Base-by-base conservation (phyloP, 2,797 vertebrate species). In the Sebastiscus tertius region DNA sequence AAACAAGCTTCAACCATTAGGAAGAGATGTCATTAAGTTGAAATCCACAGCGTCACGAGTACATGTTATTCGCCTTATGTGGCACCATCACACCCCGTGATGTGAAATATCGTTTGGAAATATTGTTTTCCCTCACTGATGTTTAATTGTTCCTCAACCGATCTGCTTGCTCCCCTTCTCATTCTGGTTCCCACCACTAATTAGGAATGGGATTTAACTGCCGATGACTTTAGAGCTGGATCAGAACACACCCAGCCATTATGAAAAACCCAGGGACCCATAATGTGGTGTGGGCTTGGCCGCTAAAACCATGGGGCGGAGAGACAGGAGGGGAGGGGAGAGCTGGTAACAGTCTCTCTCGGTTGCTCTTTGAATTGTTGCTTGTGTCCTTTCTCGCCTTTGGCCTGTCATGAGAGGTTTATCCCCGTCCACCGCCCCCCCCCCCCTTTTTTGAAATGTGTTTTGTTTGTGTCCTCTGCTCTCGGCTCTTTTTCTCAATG, bases 211-310 rank as follows among this genome's bases (percentile, higher is more conserved):
- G 89, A 86, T 89, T 90, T 86, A 82, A 89, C 85, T 88, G 87
- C 80, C 75, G 81, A 90, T 92, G 91, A 88, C 91, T 92, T 88
- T 80, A 88, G 88, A 83, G 89, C 81, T 13, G 87, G 79, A 89
- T 91, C 88, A 89, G 92, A 93, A 94, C 94, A 93, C 93, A 92
- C 91, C 93, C 93, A 91, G 83, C 89, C 83, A 93, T 94, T 92
- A 93, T 72, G 83, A 89, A 84, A 82, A 94, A 88, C 87, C 88
- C 78, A 90, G 88, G 88, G 89, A 93, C 86, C 80, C 91, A 93
- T 89, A 91, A 89, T 90, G 92, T 91, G 88, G 90, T 90, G 83
- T 76, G 77, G 82, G 78, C 80, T 78, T 87, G 85, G 87, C 90
- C 81, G 61, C 84, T 77, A 70, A 91, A 93, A 86, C 86, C 80